A percentile compares a stretch with the other conserved stretches of the same genome.
Evolutionary conservation across 2,888 invertebrate species (phyloP).

Genomic region (Melolontha melolontha): DNA sequence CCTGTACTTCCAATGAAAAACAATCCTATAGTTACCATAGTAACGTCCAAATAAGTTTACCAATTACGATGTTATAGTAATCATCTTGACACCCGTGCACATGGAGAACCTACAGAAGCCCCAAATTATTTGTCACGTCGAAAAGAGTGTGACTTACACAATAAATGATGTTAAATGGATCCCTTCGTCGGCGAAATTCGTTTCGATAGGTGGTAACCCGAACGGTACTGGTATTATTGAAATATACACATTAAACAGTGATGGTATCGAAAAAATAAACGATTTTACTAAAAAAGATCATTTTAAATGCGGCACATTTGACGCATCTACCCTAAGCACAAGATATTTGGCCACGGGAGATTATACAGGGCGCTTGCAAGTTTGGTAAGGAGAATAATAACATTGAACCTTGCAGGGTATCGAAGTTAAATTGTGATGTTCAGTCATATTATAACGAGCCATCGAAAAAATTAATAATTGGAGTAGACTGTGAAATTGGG

Average conservation of each 20-base stretch:
- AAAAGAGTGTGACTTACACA: slow-evolving; percentile 85
- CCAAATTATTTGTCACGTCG: slow-evolving; percentile 89
- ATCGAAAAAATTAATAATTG: too few species aligned
- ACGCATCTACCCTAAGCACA: slow-evolving; percentile 84
- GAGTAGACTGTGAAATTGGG: too few species aligned
- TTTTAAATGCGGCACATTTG: slow-evolving; percentile 94
- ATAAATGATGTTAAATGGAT: slow-evolving; percentile 96
- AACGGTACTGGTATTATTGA: slow-evolving; percentile 89
- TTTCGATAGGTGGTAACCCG: slow-evolving; percentile 87
- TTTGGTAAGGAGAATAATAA: slow-evolving; percentile 74
- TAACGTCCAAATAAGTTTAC: slow-evolving; percentile 21
- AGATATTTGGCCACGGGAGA: slow-evolving; percentile 91
- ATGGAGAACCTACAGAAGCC: slow-evolving; percentile 81
- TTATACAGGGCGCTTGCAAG: slow-evolving; percentile 85
- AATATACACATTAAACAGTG: slow-evolving; percentile 81
- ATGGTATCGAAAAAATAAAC: slow-evolving; percentile 77
- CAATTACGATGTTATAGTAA: background rate
- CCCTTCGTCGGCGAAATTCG: slow-evolving; percentile 93
- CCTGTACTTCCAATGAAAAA: too few species aligned
- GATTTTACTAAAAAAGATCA: slow-evolving; percentile 85
- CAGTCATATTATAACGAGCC: background rate
- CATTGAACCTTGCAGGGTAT: background rate
- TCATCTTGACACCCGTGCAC: background rate
- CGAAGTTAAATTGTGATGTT: too few species aligned
- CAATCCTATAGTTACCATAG: slow-evolving; percentile 1